Evolutionary conservation across 2,797 vertebrate species (phyloP).

Genomic region (Thamnophis elegans): DNA sequence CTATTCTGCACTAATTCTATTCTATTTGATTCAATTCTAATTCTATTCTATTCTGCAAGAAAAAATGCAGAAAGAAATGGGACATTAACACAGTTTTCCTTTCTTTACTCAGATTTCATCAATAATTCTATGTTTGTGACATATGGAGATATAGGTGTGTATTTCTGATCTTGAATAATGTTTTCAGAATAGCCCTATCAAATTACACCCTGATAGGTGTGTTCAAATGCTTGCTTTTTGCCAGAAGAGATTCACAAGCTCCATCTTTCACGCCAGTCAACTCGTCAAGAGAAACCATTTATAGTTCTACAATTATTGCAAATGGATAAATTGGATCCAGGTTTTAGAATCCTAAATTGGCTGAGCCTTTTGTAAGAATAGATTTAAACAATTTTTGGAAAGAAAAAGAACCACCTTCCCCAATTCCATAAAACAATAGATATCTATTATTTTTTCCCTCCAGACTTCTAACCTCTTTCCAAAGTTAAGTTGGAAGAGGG

Average conservation of each 20-base stretch:
- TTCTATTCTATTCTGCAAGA: no score
- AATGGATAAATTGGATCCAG: not conserved
- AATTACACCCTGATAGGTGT: not conserved
- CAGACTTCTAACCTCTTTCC: constrained; percentile 47
- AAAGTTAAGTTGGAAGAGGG: constrained; percentile 26
- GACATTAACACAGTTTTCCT: not conserved
- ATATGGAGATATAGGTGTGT: not conserved
- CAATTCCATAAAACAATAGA: constrained; percentile 7
- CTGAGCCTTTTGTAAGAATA: not conserved
- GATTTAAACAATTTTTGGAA: not conserved
- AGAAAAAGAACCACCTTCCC: not conserved
- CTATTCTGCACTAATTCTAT: no score
- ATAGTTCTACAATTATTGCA: not conserved
- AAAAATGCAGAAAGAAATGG: no score
- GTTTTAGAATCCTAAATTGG: not conserved
- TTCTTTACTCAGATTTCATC: not conserved
- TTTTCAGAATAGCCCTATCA: not conserved
- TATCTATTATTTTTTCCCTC: constrained; percentile 57
- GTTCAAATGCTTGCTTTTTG: not conserved
- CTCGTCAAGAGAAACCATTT: not conserved
- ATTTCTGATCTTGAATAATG: not conserved
- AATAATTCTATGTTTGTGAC: not conserved
- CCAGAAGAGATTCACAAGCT: not conserved
- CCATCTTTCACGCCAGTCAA: no score
- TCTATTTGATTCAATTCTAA: no score